Base-by-base conservation (phyloP, 2,113 vertebrate genomes). In the Machaerirhynchus nigripectus region DNA sequence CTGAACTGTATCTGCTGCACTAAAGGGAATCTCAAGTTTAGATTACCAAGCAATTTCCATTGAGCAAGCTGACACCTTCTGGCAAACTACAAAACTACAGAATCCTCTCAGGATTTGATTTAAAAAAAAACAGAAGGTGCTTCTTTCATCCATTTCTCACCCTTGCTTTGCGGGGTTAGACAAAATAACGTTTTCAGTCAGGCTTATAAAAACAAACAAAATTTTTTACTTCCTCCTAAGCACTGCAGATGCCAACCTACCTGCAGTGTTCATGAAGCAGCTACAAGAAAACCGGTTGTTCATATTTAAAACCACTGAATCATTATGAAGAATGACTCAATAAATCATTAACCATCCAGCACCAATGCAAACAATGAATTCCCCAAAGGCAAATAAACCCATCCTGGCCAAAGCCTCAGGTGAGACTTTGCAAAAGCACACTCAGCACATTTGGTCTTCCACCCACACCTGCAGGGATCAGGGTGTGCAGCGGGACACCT, bases 41-140 rank as follows among this genome's bases (percentile, higher is more conserved):
- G 53, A 81, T 20, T 42, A 65, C 8, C 37, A 64, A 88, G 74
- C 37, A 6, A 69, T 92, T 96, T 89, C 86, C 64, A 75, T 15
- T 90, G 92, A 95, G 84, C 49, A 90, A 96, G 11, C 26, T 95
- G 93, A 96, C 96, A 97, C 82, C 89, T 95, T 87, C 96, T 95
- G 95, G 89, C 69, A 87, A 94, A 63, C 17, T 31, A n/a, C 18
- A 91, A 69, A 95, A 93, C 82, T 94, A 69, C 89, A 95, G 55
- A 93, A 75, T 35, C n/a, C 55, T 95, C 61, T 37, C 13, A 44
- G 21, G 26, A 64, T 47, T 30, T 73, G 16, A 37, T 65, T 81
- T 49, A 15, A 6, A 9, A 52, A 67, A 44, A 65, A 74, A 7
- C 15, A 10, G 1, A 73, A 67, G 31, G 27, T 53, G 42, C 17